phyloP scores from a whole-genome alignment of 2,888 invertebrate genomes.

The Limulus polyphemus region DNA sequence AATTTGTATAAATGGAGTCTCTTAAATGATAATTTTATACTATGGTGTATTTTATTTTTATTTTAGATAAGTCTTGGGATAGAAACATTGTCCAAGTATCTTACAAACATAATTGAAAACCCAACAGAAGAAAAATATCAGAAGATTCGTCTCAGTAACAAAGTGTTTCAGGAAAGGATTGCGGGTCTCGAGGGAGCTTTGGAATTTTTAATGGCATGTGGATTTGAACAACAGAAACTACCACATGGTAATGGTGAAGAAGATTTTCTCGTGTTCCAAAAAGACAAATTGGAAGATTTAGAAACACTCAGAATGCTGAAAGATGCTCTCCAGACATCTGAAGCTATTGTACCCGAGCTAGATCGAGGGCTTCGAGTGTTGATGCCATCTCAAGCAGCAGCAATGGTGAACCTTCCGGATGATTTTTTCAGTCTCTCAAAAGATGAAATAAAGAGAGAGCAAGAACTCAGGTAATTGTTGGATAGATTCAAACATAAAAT shows the following conservation, averaged over 20 bases:
- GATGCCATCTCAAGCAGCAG: constrained; percentile 54
- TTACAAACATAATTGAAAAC: constrained; percentile 75
- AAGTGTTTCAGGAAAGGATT: constrained; percentile 66
- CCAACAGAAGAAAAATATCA: constrained; percentile 79
- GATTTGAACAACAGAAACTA: constrained; percentile 54
- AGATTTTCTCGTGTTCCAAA: constrained; percentile 53
- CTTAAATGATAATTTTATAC: too few relatives aligned
- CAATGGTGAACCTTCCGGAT: constrained; percentile 52
- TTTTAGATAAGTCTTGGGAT: constrained; percentile 65
- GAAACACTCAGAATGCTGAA: constrained; percentile 47
- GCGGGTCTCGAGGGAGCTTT: constrained; percentile 61
- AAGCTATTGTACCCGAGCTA: constrained; percentile 66
- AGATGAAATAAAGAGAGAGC: constrained; percentile 73
- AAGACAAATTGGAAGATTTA: constrained; percentile 9
- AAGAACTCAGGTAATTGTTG: constrained; percentile 49
- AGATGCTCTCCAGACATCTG: constrained; percentile 64
- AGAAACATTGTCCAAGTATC: constrained; percentile 71
- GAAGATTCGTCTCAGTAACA: constrained; percentile 75
- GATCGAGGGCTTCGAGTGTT: constrained; percentile 73
- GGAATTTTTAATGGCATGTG: constrained; percentile 68
- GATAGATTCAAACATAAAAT: too few relatives aligned
- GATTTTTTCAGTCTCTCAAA: constrained; percentile 70
- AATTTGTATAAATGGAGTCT: too few relatives aligned
- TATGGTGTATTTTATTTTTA: constrained; percentile 16
- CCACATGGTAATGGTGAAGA: constrained; percentile 43